Conservation (phyloP, 2,888 invertebrate species). For the Lasioglossum figueresi region DNA sequence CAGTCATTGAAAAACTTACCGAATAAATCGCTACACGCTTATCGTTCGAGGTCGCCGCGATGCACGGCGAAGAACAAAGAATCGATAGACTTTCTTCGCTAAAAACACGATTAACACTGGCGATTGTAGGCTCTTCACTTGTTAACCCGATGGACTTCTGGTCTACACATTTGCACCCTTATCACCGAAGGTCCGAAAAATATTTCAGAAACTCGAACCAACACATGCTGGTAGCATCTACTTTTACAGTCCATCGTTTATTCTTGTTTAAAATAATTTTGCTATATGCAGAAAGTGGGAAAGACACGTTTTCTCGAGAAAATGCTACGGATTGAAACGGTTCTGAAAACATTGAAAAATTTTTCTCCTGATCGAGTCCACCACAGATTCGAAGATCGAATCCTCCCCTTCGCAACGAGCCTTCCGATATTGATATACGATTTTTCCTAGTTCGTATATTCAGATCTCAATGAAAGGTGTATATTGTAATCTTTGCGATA, state of each 20-base stretch:
- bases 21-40: constrained; percentile 11
- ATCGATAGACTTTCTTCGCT: not conserved
- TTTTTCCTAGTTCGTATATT: not conserved
- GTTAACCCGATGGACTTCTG: not conserved
- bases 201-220: not conserved
- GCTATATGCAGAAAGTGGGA: not conserved
- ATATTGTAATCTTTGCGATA: not conserved
- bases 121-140: not conserved
- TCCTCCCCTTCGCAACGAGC: not conserved
- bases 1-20: not conserved
- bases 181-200: not conserved
- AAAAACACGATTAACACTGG: not conserved
- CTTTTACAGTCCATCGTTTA: too few relatives aligned
- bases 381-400: not conserved
- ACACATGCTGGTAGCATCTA: too few relatives aligned
- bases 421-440: not conserved
- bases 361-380: not conserved
- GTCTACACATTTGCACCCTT: not conserved
- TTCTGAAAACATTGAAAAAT: not conserved
- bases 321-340: not conserved
- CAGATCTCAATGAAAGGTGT: not conserved
- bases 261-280: not conserved
- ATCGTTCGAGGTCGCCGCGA: not conserved
- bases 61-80: not conserved
- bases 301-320: too few relatives aligned